Percentiles rank a stretch among this genome's conserved stretches.
These are phyloP conservation scores for Linurgus olivaceus DNA, from an alignment of 2,797 vertebrate species.

Conservation along the genomic window DNA sequence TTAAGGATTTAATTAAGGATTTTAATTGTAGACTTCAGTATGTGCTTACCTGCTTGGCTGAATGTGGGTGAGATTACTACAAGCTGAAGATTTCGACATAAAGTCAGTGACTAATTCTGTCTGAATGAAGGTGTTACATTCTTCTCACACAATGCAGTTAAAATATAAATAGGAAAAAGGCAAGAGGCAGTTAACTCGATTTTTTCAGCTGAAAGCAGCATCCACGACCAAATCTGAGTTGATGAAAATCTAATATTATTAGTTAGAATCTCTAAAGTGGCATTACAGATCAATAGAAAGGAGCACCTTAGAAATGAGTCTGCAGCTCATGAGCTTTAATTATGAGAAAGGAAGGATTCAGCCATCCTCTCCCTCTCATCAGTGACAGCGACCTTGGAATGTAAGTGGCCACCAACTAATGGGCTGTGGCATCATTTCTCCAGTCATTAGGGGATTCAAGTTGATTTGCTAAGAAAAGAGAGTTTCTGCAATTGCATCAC, in stretches of 20 bases:
- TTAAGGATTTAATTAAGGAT: conserved; percentile 69
- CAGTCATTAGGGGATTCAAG: background rate
- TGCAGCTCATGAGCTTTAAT: conserved; percentile 6
- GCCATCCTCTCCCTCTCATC: background rate
- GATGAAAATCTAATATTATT: conserved; percentile 10
- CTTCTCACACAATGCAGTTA: background rate
- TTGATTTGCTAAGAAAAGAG: background rate
- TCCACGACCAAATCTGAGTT: background rate
- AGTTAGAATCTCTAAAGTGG: background rate
- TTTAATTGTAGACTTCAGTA: conserved; percentile 60
- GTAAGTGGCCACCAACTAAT: background rate
- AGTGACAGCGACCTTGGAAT: background rate
- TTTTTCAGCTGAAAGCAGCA: background rate
- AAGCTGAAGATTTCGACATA: background rate
- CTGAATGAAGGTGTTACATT: background rate
- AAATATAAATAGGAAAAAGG: conserved; percentile 15
- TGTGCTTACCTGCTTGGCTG: conserved; percentile 57
- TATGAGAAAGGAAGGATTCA: background rate
- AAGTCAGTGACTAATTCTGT: conserved; percentile 12
- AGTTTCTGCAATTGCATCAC: background rate
- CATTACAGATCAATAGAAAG: background rate
- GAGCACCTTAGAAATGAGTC: background rate
- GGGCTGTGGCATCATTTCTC: background rate
- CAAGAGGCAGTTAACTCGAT: background rate
- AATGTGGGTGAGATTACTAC: conserved; percentile 32